Conservation (phyloP, 30 jellyfish, hydroid and myxozoan species). For the Aurelia aurita complex sp. Pacific region DNA sequence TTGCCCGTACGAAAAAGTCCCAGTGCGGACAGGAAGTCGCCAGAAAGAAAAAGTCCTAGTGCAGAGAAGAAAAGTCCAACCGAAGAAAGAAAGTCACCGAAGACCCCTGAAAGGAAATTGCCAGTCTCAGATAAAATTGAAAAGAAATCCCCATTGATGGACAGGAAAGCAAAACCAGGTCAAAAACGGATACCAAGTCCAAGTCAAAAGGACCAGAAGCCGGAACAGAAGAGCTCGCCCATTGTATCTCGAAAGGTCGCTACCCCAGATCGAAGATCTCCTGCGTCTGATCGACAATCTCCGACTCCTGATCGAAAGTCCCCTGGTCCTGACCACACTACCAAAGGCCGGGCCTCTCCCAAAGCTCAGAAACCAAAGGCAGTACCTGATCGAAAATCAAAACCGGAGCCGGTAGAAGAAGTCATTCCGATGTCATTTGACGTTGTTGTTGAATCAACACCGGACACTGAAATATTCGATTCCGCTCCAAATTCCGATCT, state of each 20-base stretch:
- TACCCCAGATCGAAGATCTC: not conserved
- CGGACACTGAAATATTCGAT: conserved; percentile 48
- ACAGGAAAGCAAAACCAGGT: conserved; percentile 20
- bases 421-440: conserved; percentile 37
- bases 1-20: conserved; percentile 36
- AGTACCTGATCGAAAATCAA: not conserved
- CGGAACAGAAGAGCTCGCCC: not conserved
- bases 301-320: not conserved
- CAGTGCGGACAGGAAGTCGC: conserved; percentile 9
- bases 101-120: conserved; percentile 3
- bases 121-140: conserved; percentile 28
- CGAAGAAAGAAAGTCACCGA: not conserved
- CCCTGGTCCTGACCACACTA: not conserved
- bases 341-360: not conserved
- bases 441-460: conserved; percentile 48
- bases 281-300: not conserved
- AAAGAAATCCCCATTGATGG: conserved; percentile 27
- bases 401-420: conserved; percentile 29
- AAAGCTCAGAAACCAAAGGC: conserved; percentile 17
- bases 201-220: not conserved
- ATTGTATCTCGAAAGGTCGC: not conserved
- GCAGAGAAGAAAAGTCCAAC: conserved; percentile 33
- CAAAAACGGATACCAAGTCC: conserved; percentile 31
- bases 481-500: conserved; percentile 43
- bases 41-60: conserved; percentile 21